These are phyloP conservation scores for Pteria penguin DNA, from an alignment of 2,888 invertebrate genomes.

Conservation along the genomic window DNA sequence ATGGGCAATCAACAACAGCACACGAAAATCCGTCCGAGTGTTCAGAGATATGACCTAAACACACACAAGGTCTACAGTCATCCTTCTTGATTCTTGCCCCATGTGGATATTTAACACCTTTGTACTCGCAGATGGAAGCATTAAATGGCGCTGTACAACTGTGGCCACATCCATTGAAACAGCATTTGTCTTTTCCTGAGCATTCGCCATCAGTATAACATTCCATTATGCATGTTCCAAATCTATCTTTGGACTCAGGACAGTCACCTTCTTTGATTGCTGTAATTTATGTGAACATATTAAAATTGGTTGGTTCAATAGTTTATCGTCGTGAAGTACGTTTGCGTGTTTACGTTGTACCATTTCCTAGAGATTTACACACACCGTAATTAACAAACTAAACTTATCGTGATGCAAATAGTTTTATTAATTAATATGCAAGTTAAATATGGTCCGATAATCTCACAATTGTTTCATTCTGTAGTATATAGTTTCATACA, in stretches of 20 bases:
- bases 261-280: neutral
- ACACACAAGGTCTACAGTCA: neutral
- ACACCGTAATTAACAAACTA: no score
- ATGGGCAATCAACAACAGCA: neutral
- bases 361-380: no score
- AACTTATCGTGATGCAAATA: no score
- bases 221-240: neutral
- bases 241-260: neutral
- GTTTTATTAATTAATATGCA: no score
- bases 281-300: no score
- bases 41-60: neutral
- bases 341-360: no score
- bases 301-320: no score
- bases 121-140: neutral
- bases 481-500: no score
- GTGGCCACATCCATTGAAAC: neutral
- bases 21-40: neutral
- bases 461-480: no score
- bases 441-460: no score
- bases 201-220: neutral
- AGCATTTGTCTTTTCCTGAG: neutral
- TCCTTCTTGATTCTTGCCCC: neutral
- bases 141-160: neutral
- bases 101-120: neutral
- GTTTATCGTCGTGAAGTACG: no score